A percentile compares a stretch with the other conserved stretches of the same genome.
phyloP scores from a whole-genome alignment of 1,140 invertebrate genomes.

The Aphaenogaster ashmeadi region DNA sequence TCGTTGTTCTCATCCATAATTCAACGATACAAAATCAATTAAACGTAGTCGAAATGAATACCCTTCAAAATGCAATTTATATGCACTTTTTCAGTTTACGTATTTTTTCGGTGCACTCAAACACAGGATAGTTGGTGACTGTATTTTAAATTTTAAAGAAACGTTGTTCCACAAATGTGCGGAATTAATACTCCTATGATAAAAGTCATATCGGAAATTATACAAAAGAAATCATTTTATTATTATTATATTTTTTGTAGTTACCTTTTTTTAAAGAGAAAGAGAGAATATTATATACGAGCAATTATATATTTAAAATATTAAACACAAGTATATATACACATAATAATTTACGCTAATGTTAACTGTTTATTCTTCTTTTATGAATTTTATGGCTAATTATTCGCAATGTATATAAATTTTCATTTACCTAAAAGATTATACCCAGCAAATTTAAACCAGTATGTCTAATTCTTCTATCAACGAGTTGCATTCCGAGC shows the following conservation, averaged over 20 bases:
- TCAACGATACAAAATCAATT: constrained; percentile 23
- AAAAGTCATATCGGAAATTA: not conserved
- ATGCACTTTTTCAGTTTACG: not conserved
- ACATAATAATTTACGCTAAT: not conserved
- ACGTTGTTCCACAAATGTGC: not conserved
- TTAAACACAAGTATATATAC: not conserved
- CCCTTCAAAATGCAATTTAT: not conserved
- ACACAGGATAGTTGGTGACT: not conserved
- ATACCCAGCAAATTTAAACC: not conserved
- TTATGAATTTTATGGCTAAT: not conserved
- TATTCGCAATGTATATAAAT: not conserved
- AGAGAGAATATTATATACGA: not conserved
- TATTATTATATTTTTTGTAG: not conserved
- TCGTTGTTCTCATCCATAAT: constrained; percentile 38
- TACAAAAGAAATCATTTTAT: not conserved
- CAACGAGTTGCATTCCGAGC: constrained; percentile 6
- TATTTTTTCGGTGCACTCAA: not conserved
- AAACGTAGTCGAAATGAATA: constrained; percentile 10
- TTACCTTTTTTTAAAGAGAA: not conserved
- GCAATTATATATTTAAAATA: not conserved
- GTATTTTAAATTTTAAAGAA: not conserved
- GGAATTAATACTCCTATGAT: not conserved
- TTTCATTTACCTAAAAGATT: not conserved
- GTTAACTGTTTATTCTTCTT: constrained; percentile 6
- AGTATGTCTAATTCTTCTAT: constrained; percentile 13